A percentile compares a stretch with the other conserved stretches of the same genome.
These are phyloP conservation scores for Acronicta alni DNA, from an alignment of 2,888 invertebrate genomes.

Conservation along the genomic window DNA sequence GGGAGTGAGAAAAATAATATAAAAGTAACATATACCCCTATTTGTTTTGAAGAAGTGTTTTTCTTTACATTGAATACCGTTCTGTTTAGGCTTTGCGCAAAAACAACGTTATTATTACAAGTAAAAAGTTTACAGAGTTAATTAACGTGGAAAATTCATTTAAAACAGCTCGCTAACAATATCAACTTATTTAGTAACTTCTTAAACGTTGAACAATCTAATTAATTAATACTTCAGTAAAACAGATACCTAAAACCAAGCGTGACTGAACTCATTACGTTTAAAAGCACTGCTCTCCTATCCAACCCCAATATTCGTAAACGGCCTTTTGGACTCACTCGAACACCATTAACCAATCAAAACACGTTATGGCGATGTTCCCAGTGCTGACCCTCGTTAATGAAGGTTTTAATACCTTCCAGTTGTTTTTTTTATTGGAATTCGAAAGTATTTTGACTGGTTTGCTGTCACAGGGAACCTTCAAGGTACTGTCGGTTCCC, in stretches of 20 bases:
- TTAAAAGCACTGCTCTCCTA: slow-evolving; percentile 48
- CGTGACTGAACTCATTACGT: slow-evolving; percentile 58
- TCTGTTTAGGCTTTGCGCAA: slow-evolving; percentile 18
- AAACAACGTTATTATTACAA: slow-evolving; percentile 23
- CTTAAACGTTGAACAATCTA: slow-evolving; percentile 38
- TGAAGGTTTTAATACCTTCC: slow-evolving; percentile 32
- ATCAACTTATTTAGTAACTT: slow-evolving; percentile 41
- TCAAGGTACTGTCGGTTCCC: too few species aligned
- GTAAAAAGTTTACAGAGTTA: slow-evolving; percentile 36
- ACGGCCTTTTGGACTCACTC: slow-evolving; percentile 55
- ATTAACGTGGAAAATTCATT: slow-evolving; percentile 40
- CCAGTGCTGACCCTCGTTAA: slow-evolving; percentile 48
- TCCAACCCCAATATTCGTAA: slow-evolving; percentile 55
- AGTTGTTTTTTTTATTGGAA: slow-evolving; percentile 29
- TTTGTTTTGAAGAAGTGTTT: slow-evolving; percentile 33
- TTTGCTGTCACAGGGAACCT: slow-evolving; percentile 1
- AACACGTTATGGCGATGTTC: slow-evolving; percentile 55
- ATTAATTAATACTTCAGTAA: slow-evolving; percentile 41
- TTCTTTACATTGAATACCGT: slow-evolving; percentile 14
- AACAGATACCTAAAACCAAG: slow-evolving; percentile 33
- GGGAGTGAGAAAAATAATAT: slow-evolving; percentile 43
- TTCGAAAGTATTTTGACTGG: slow-evolving; percentile 26
- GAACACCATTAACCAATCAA: slow-evolving; percentile 62
- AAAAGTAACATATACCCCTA: slow-evolving; percentile 19
- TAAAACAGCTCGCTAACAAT: slow-evolving; percentile 30